Evolutionary conservation across 1,140 invertebrate species (phyloP).

Genomic region (Stenopsyche tienmushanensis): DNA sequence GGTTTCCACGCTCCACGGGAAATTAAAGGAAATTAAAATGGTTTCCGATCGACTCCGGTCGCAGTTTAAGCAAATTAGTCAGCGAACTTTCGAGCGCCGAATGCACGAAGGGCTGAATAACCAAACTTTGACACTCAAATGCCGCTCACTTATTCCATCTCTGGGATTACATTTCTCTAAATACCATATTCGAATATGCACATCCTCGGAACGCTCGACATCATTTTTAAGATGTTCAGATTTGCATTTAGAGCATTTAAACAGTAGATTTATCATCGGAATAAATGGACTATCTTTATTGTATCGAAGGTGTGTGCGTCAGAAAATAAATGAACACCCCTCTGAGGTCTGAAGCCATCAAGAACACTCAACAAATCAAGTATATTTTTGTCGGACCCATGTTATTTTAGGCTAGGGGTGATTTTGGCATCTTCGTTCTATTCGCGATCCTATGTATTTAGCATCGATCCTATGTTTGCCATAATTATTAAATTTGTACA

Average conservation of each 20-base stretch:
- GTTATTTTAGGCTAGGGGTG: conserved; percentile 3
- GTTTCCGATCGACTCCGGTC: conserved; percentile 39
- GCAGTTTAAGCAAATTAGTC: conserved; percentile 35
- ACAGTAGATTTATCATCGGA: too few relatives aligned
- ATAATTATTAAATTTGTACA: too few relatives aligned
- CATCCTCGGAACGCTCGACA: too few relatives aligned
- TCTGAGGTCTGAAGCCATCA: not conserved
- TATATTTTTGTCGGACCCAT: conserved; percentile 19
- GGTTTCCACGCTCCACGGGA: conserved; percentile 15
- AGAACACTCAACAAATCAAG: conserved; percentile 16
- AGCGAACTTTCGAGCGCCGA: not conserved
- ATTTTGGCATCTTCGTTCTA: conserved; percentile 25
- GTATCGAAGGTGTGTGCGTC: not conserved
- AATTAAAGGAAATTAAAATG: conserved; percentile 43
- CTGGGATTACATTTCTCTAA: too few relatives aligned
- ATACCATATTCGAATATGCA: too few relatives aligned
- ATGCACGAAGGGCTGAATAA: not conserved
- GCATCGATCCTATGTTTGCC: too few relatives aligned
- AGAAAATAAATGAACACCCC: not conserved
- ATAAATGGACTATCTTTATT: too few relatives aligned
- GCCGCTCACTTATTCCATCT: too few relatives aligned
- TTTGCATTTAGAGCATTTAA: too few relatives aligned
- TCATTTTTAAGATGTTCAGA: too few relatives aligned
- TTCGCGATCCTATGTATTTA: not conserved
- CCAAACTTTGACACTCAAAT: too few relatives aligned